Evolutionary conservation across 2,797 vertebrate species (phyloP).

Genomic region (Coluber constrictor): DNA sequence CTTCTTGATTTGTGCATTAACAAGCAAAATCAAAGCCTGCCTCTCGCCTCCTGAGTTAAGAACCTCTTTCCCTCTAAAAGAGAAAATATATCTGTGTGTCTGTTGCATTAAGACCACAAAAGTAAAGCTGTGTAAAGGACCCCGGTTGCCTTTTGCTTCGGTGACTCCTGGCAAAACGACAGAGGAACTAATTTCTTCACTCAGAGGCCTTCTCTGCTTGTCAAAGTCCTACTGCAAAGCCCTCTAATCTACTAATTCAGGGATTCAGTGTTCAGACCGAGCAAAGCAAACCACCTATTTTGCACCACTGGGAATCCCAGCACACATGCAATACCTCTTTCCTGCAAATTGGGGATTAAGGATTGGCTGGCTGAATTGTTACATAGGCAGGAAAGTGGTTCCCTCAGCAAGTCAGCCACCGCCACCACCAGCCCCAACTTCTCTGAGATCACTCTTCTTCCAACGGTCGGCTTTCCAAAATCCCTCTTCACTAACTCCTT

Average conservation of each 20-base stretch:
- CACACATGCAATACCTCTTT: too few species aligned
- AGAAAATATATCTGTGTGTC: too few species aligned
- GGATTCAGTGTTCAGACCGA: background rate
- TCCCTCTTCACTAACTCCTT: background rate
- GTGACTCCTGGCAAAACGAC: background rate
- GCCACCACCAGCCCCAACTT: background rate
- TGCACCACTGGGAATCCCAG: background rate
- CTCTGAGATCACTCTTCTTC: background rate
- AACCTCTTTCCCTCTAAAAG: background rate
- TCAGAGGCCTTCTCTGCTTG: background rate
- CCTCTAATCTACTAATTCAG: background rate
- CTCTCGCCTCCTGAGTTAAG: background rate
- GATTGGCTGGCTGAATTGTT: background rate
- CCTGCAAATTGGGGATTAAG: background rate
- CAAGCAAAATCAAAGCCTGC: background rate
- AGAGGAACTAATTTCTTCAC: background rate
- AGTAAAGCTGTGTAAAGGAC: background rate
- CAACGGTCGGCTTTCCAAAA: background rate
- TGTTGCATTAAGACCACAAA: background rate
- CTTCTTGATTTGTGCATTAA: background rate
- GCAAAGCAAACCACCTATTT: background rate
- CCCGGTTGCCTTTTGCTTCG: background rate
- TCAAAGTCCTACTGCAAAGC: background rate
- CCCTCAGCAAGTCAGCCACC: background rate
- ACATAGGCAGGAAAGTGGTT: background rate